Conservation (phyloP, 2,888 invertebrate species). For the Lasioglossum morio region DNA sequence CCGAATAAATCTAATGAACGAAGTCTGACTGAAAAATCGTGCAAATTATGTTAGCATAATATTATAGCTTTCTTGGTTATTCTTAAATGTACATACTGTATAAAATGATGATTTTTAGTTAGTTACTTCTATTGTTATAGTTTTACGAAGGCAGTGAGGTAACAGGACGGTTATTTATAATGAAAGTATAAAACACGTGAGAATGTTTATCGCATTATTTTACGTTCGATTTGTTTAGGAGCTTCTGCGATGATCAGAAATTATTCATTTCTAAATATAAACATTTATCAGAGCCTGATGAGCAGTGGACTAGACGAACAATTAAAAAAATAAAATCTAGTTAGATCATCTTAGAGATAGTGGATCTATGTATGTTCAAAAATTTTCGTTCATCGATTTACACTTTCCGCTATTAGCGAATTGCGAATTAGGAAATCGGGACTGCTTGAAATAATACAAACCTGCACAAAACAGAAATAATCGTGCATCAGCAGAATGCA, state of each 20-base stretch:
- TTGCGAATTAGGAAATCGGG: neutral
- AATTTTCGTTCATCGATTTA: neutral
- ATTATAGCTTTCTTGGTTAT: slow-evolving; percentile 2
- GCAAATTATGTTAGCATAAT: slow-evolving; percentile 20
- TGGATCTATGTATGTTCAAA: neutral
- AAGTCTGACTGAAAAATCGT: slow-evolving; percentile 50
- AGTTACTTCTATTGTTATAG: neutral
- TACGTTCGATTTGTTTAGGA: neutral
- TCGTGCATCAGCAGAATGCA: neutral
- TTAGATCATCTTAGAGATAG: neutral
- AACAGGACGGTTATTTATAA: neutral
- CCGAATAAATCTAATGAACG: slow-evolving; percentile 41
- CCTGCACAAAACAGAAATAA: neutral
- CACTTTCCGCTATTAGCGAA: neutral
- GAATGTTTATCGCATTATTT: neutral
- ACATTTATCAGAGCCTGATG: neutral
- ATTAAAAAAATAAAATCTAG: neutral
- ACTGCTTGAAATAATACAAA: neutral
- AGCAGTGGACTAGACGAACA: neutral
- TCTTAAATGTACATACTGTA: neutral
- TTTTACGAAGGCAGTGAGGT: neutral
- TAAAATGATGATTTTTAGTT: slow-evolving; percentile 7
- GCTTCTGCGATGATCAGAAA: neutral
- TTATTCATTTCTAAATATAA: neutral
- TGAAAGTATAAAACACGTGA: neutral